Percentiles rank a stretch among this genome's conserved stretches.
phyloP scores from a whole-genome alignment of 2,113 vertebrate genomes.

The Malaclemys terrapin region DNA sequence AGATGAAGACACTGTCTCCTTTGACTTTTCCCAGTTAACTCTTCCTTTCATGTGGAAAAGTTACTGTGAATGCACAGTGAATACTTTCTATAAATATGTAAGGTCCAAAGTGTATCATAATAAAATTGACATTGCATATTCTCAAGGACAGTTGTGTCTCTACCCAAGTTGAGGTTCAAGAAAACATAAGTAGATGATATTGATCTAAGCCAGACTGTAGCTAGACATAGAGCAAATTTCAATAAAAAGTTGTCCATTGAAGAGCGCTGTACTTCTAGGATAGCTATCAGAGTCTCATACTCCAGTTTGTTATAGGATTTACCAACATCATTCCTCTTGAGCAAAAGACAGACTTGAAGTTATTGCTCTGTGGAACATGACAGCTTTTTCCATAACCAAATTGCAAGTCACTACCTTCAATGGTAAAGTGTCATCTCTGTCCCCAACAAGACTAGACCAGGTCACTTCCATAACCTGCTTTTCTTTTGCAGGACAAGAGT shows the following conservation, averaged over 20 bases:
- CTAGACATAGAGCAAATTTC: background rate
- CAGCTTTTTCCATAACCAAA: background rate
- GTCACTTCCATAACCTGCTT: constrained; percentile 58
- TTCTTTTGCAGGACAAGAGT: constrained; percentile 18
- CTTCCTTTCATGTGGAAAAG: background rate
- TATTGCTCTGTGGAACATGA: background rate
- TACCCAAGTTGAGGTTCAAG: background rate
- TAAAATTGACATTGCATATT: background rate
- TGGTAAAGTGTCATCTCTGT: background rate
- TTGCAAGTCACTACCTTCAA: background rate
- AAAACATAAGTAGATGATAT: background rate
- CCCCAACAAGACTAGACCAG: background rate
- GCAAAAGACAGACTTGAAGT: background rate
- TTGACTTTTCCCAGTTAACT: rapidly evolving
- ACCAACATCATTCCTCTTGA: background rate
- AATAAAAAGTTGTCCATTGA: background rate
- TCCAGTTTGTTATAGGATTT: background rate
- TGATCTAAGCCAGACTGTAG: background rate
- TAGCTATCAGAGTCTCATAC: background rate
- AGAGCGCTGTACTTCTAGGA: background rate
- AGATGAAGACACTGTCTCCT: background rate
- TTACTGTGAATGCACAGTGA: background rate
- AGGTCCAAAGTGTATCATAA: rapidly evolving
- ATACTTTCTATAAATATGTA: background rate
- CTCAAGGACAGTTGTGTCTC: rapidly evolving